Evolutionary conservation across 2,888 invertebrate species (phyloP).

Genomic region (Cephus runcator): DNA sequence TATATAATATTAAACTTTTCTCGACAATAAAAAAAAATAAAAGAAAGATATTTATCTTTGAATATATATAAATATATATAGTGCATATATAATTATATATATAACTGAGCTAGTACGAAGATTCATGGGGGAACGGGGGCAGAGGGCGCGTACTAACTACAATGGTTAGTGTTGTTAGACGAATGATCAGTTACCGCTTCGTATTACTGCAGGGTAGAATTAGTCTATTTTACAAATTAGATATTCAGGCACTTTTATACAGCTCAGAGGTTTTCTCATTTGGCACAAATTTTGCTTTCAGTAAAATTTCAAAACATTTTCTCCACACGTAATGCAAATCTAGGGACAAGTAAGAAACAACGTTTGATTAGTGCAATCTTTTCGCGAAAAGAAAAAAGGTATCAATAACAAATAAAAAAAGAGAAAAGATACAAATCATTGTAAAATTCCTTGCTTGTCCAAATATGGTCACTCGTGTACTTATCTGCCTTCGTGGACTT

Average conservation of each 20-base stretch:
- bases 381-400: not conserved
- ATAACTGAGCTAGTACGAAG: constrained; percentile 6
- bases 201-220: constrained; percentile 9
- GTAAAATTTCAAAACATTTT: constrained; percentile 2
- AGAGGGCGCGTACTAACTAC: constrained; percentile 48
- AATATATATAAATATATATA: not conserved
- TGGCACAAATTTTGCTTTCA: not conserved
- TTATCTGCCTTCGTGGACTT: constrained; percentile 4
- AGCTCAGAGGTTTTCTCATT: constrained; percentile 13
- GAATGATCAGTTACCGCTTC: constrained; percentile 36
- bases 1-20: constrained; percentile 9
- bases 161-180: constrained; percentile 61
- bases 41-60: not conserved
- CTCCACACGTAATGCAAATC: not conserved
- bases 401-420: not conserved
- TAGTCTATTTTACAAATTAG: constrained; percentile 13
- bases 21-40: not conserved
- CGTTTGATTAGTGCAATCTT: not conserved
- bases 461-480: constrained; percentile 10
- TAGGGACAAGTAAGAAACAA: not conserved
- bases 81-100: not conserved
- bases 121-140: not conserved
- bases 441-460: not conserved
- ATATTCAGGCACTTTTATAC: constrained; percentile 14
- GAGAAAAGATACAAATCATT: not conserved